Evolutionary conservation across 2,888 invertebrate genomes (phyloP).

Genomic region (Clusia tigrina): DNA sequence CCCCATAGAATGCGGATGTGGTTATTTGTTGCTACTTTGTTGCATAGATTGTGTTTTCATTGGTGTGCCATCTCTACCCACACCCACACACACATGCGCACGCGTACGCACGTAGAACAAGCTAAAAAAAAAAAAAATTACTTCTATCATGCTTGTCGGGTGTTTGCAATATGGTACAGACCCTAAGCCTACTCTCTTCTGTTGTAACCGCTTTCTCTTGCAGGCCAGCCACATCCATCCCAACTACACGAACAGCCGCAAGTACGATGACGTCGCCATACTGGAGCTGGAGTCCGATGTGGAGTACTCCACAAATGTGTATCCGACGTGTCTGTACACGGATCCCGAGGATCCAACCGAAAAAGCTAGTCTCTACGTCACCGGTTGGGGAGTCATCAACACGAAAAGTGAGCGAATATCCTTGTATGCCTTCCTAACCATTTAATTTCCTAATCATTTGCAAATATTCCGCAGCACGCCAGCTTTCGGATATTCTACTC

Average conservation of each 20-base stretch:
- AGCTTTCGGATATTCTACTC: slow-evolving; percentile 43
- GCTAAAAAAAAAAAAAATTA: too few species aligned
- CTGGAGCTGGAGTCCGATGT: slow-evolving; percentile 44
- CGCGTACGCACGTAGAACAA: too few species aligned
- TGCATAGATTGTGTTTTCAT: too few species aligned
- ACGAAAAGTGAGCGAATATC: slow-evolving; percentile 43
- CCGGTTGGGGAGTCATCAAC: slow-evolving; percentile 58
- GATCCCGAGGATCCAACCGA: slow-evolving; percentile 43
- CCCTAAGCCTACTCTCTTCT: too few species aligned
- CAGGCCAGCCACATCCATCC: slow-evolving; percentile 49
- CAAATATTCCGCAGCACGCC: slow-evolving; percentile 29
- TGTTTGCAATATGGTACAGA: too few species aligned
- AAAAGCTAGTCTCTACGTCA: slow-evolving; percentile 42
- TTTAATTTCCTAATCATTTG: neutral
- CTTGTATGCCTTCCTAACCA: neutral
- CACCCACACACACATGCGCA: too few species aligned
- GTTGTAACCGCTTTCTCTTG: slow-evolving; percentile 9
- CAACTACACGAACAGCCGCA: slow-evolving; percentile 43
- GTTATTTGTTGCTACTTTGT: too few species aligned
- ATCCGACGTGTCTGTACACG: slow-evolving; percentile 50
- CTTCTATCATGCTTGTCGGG: too few species aligned
- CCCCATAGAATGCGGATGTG: too few species aligned
- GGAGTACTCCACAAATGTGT: slow-evolving; percentile 29
- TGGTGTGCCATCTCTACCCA: too few species aligned
- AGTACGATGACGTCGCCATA: slow-evolving; percentile 55